Evolutionary conservation across 2,797 vertebrate genomes (phyloP).

Genomic region (Oreortyx pictus): DNA sequence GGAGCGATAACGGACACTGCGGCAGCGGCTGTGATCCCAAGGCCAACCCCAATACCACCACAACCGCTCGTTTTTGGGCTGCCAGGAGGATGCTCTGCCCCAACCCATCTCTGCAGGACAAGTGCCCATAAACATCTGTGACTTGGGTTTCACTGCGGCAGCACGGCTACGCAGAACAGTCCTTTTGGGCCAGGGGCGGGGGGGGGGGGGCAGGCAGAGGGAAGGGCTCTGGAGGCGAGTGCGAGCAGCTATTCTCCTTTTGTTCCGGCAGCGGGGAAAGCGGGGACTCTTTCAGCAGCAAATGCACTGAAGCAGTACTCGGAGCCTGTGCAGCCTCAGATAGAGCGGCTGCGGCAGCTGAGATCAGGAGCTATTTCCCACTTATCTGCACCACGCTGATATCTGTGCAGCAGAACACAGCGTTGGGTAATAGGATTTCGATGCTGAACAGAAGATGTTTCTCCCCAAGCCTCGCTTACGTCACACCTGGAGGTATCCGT

Average conservation of each 20-base stretch:
- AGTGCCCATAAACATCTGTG: neutral
- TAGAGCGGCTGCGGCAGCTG: neutral
- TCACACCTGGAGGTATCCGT: constrained; percentile 19
- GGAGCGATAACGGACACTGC: neutral
- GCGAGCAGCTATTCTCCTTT: neutral
- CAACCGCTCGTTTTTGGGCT: accelerated
- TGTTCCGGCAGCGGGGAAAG: neutral
- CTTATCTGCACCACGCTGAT: neutral
- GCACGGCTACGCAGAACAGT: accelerated
- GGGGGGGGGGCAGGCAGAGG: neutral
- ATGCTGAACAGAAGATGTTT: neutral
- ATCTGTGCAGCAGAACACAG: neutral
- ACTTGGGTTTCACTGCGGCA: neutral
- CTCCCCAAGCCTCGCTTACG: neutral
- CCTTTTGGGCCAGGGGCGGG: neutral
- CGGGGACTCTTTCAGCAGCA: neutral
- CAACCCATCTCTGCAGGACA: neutral
- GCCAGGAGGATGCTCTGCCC: neutral
- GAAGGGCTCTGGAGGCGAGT: neutral
- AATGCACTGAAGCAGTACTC: neutral
- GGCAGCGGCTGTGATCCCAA: neutral
- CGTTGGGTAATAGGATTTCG: constrained; percentile 1
- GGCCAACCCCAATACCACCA: neutral
- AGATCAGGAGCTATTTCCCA: constrained; percentile 18
- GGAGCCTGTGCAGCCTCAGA: neutral